Conservation (phyloP, 30 jellyfish, hydroid and myxozoan genomes). For the Cassiopea andromeda region DNA sequence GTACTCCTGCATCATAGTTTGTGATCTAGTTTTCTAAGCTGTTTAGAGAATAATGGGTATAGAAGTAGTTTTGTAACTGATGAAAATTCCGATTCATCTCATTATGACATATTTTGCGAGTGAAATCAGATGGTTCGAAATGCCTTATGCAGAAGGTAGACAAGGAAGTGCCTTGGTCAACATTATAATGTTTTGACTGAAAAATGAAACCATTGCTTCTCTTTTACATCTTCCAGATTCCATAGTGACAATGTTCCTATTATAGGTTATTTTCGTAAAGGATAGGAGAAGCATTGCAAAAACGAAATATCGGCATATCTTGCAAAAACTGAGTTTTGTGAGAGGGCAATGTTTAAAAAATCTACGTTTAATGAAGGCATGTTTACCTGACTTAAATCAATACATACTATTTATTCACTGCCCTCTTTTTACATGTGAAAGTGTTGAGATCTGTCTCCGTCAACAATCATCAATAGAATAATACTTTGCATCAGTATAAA, state of each 20-base stretch:
- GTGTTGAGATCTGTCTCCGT: not conserved
- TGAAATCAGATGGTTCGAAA: not conserved
- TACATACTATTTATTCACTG: not conserved
- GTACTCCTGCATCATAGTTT: not conserved
- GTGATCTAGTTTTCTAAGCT: not conserved
- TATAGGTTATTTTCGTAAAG: not conserved
- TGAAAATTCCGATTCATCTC: not conserved
- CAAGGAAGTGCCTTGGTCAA: not conserved
- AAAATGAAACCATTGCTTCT: not conserved
- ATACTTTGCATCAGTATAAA: not conserved
- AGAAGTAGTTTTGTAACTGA: not conserved
- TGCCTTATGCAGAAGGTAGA: not conserved
- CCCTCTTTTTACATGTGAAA: not conserved
- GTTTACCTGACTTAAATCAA: not conserved
- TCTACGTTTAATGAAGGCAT: not conserved
- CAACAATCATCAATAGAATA: not conserved
- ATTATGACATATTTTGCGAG: not conserved
- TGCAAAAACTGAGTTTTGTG: not conserved
- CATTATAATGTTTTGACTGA: not conserved
- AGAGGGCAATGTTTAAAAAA: not conserved
- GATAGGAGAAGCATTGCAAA: not conserved
- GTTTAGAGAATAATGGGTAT: not conserved
- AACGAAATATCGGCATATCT: not conserved
- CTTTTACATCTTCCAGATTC: not conserved
- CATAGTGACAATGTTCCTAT: not conserved